Evolutionary conservation across 2,888 invertebrate species (phyloP).

Genomic region (Euproctis similis): DNA sequence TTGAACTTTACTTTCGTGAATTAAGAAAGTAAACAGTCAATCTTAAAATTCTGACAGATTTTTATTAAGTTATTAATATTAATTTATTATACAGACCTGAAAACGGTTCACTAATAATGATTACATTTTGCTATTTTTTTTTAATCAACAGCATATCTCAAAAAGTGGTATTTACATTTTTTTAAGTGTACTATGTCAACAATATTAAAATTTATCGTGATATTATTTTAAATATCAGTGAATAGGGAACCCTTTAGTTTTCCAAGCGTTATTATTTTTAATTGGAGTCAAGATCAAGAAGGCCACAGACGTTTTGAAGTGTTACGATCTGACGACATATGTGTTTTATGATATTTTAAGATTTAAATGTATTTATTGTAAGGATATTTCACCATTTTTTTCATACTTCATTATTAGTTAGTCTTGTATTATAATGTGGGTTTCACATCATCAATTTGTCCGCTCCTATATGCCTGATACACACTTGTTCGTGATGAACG

Average conservation of each 20-base stretch:
- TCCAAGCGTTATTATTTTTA: conserved; percentile 10
- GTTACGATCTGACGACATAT: conserved; percentile 22
- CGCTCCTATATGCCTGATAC: too few species aligned
- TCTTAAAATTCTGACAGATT: too few species aligned
- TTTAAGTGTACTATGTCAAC: conserved; percentile 19
- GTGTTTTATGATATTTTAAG: conserved; percentile 18
- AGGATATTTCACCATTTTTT: conserved; percentile 15
- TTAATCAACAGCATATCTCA: too few species aligned
- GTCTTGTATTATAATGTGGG: conserved; percentile 14
- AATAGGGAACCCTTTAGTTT: conserved; percentile 19
- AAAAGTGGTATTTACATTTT: too few species aligned
- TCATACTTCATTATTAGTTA: too few species aligned
- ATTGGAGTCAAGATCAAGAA: conserved; percentile 10
- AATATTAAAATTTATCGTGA: conserved; percentile 27
- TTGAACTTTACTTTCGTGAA: too few species aligned
- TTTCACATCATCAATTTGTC: conserved; percentile 16
- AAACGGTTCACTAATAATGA: too few species aligned
- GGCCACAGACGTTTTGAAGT: conserved; percentile 19
- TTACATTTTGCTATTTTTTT: too few species aligned
- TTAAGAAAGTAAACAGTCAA: too few species aligned
- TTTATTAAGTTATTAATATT: too few species aligned
- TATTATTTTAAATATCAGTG: conserved; percentile 30
- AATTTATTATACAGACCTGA: too few species aligned
- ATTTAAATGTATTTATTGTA: conserved; percentile 19
- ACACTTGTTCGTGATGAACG: too few species aligned